Percentiles rank a stretch among this genome's conserved stretches.
Conservation (phyloP, 2,888 invertebrate species). For the Andrena haemorrhoa region DNA sequence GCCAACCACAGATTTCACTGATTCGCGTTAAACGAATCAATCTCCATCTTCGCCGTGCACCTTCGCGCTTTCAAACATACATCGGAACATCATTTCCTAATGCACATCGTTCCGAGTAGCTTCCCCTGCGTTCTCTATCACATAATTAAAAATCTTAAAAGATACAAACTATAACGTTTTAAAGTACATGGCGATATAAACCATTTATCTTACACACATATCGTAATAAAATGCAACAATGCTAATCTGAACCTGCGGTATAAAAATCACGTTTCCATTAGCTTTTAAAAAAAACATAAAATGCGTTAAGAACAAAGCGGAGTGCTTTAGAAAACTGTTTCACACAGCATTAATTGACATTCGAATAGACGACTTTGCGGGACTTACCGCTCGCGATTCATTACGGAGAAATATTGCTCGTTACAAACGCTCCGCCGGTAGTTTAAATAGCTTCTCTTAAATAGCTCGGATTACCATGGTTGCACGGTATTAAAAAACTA, state of each 20-base stretch:
- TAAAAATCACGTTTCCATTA: neutral
- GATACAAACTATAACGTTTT: constrained; percentile 16
- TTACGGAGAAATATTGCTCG: neutral
- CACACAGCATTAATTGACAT: neutral
- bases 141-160: neutral
- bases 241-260: constrained; percentile 14
- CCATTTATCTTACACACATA: constrained; percentile 14
- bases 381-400: no score
- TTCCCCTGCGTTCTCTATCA: neutral
- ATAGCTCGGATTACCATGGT: neutral
- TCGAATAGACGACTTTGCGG: no score
- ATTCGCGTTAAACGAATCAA: constrained; percentile 10
- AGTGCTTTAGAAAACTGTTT: neutral
- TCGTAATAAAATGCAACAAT: constrained; percentile 30
- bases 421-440: neutral
- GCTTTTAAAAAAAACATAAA: neutral
- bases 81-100: no score
- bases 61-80: neutral
- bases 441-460: neutral
- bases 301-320: neutral
- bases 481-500: constrained; percentile 29
- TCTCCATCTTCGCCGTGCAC: neutral
- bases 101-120: no score
- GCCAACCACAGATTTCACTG: constrained; percentile 2
- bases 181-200: constrained; percentile 17